Evolutionary conservation across 2,113 vertebrate genomes (phyloP).

Genomic region (Clarias batrachus): DNA sequence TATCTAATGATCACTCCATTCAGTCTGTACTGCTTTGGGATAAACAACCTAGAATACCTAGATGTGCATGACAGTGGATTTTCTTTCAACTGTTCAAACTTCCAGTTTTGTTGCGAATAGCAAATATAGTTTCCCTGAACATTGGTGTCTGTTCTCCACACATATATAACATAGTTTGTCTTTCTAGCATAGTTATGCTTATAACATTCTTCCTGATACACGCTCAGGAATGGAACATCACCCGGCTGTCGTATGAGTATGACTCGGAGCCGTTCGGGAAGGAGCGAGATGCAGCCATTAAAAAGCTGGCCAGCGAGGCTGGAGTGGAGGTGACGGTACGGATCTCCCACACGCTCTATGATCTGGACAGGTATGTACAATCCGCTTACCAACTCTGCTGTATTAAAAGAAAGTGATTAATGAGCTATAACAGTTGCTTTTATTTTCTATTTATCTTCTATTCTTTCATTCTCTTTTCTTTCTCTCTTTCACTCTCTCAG

Average conservation of each 20-base stretch:
- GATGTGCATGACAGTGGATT: background rate
- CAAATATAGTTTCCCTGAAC: background rate
- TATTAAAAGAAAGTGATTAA: background rate
- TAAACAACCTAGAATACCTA: too few relatives aligned
- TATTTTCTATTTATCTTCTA: background rate
- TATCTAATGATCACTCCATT: background rate
- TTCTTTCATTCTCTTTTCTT: background rate
- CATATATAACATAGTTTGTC: background rate
- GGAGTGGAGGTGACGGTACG: conserved; percentile 93
- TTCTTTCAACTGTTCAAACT: background rate
- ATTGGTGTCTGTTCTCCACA: background rate
- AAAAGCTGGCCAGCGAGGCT: conserved; percentile 92
- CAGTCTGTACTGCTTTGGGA: background rate
- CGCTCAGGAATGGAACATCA: conserved; percentile 91
- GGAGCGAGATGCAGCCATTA: conserved; percentile 95
- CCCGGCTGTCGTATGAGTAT: conserved; percentile 91
- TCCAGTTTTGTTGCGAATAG: background rate
- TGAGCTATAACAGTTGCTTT: background rate
- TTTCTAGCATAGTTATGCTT: background rate
- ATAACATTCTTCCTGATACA: background rate
- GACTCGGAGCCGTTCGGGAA: conserved; percentile 98
- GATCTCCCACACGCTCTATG: conserved; percentile 93
- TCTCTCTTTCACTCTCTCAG: conserved; percentile 60
- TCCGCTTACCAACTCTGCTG: background rate
- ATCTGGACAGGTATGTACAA: conserved; percentile 88